Evolutionary conservation across 2,113 vertebrate species (phyloP).

Genomic region (Daboia siamensis): DNA sequence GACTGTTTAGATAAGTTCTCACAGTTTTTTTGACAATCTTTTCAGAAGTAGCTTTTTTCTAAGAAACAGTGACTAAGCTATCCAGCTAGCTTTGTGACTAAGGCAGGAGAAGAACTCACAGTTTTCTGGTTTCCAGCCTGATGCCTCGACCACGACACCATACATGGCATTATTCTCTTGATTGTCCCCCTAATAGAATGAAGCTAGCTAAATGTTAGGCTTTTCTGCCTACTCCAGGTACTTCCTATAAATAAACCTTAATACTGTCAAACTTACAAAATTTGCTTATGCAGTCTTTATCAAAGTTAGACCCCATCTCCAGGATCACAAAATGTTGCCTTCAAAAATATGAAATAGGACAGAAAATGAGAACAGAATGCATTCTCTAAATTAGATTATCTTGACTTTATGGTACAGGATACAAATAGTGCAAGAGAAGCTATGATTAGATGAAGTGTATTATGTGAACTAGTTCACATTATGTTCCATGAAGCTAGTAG

Average conservation of each 20-base stretch:
- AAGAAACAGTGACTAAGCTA: background rate
- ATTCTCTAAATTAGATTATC: background rate
- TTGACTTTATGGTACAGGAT: background rate
- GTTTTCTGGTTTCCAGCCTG: background rate
- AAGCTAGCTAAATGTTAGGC: background rate
- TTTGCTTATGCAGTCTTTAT: background rate
- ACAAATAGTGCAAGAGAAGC: background rate
- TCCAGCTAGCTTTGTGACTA: background rate
- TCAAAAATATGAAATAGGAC: background rate
- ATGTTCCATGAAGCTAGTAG: no score
- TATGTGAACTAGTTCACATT: no score
- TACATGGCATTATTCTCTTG: background rate
- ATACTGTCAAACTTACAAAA: background rate
- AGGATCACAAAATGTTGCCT: background rate
- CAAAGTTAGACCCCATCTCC: background rate
- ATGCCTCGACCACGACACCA: background rate
- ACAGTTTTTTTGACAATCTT: background rate
- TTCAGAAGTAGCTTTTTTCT: background rate
- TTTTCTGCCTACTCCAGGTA: background rate
- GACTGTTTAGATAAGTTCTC: background rate
- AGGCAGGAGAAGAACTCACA: background rate
- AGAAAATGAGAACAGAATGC: background rate
- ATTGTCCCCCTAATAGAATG: background rate
- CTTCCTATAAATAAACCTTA: background rate
- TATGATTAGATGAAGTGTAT: background rate